Base-by-base conservation (phyloP, 2,113 vertebrate species). In the Periophthalmodon schlosseri region DNA sequence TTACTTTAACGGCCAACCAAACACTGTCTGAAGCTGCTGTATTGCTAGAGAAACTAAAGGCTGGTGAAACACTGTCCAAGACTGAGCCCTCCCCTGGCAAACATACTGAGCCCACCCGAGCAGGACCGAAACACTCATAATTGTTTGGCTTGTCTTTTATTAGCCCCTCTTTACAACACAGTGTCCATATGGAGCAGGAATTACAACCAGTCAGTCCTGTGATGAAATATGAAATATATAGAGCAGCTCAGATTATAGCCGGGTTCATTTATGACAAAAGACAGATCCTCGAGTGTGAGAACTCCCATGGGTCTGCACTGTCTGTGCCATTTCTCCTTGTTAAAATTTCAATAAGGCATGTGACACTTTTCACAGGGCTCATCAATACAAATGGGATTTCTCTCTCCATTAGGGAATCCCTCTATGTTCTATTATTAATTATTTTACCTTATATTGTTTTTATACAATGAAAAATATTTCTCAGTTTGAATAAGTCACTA, bases 91-190 rank as follows among this genome's bases (percentile, higher is more conserved):
- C 28, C 28, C 28, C 28, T 28, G 28, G 87, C 85, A 77, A 79
- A 84, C 90, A 87, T 87, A 88, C 56, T 81, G 73, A 64, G 76
- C 61, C 49, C 80, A 58, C 75, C 64, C 36, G 81, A 65, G 84
- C 77, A 23, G 14, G 57, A 85, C 90, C 86, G 87, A 90, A 85
- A 70, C 80, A 21, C 73, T 84, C 83, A 83, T 91, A 84, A 91
- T 89, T 91, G 89, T 92, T 92, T 91, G 88, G 72, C 58, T 88
- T 84, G 77, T 68, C 82, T 34, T 84, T 88, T 83, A 84, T 87
- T 81, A 80, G 78, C 86, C 75, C 83, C 73, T 86, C 74, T 75
- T 83, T 78, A 79, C 64, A 23, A 47, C 84, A 75, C 72, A 74
- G 71, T 47, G 2, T 72, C 78, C 79, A 78, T 84, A 90, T 81